A percentile compares a stretch with the other conserved stretches of the same genome.
These are phyloP conservation scores for Bimastos eiseni DNA, from an alignment of 2,888 invertebrate species.

Conservation along the genomic window DNA sequence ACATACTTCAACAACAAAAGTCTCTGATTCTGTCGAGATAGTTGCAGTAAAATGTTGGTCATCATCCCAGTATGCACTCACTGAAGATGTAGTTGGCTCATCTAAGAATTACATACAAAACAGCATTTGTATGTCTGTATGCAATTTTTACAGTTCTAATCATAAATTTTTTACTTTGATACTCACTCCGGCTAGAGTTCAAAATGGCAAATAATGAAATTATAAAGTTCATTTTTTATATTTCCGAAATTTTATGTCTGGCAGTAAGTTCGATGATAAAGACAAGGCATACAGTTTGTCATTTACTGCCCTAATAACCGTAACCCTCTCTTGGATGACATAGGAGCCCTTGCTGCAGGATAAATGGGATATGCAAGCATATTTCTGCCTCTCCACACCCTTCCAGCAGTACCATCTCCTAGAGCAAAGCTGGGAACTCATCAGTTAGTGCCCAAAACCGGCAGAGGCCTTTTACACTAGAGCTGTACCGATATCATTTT, in stretches of 20 bases:
- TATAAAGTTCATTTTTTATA: neutral
- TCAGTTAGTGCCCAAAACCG: too few relatives aligned
- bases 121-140: neutral
- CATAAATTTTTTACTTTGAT: neutral
- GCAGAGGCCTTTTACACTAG: too few relatives aligned
- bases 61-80: constrained; percentile 38
- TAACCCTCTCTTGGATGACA: too few relatives aligned
- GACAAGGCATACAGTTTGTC: too few relatives aligned
- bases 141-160: neutral
- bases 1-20: constrained; percentile 40
- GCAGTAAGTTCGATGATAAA: too few relatives aligned
- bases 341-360: too few relatives aligned
- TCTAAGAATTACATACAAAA: constrained; percentile 26
- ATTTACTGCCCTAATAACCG: too few relatives aligned
- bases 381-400: too few relatives aligned
- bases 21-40: constrained; percentile 34
- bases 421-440: too few relatives aligned
- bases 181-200: neutral
- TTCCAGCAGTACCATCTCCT: too few relatives aligned
- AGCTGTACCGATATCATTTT: too few relatives aligned
- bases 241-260: neutral
- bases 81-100: constrained; percentile 37
- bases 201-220: neutral
- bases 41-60: constrained; percentile 38
- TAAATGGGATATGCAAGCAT: too few relatives aligned